phyloP scores from a whole-genome alignment of 2,797 vertebrate genomes.

The Eulemur rubriventer region DNA sequence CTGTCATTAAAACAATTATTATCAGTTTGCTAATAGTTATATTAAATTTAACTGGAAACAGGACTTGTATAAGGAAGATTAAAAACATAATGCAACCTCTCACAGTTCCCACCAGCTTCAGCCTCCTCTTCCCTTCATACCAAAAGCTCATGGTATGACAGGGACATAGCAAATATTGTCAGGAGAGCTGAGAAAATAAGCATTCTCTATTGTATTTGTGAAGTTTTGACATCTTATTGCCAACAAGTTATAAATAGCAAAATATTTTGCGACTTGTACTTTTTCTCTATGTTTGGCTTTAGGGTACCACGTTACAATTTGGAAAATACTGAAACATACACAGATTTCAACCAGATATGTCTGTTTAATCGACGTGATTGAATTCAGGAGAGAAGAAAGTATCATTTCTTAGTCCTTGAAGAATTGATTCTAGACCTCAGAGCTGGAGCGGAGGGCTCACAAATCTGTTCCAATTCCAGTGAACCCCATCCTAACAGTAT shows the following conservation, averaged over 20 bases:
- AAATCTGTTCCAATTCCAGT: not conserved
- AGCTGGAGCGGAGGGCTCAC: not conserved
- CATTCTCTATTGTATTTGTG: not conserved
- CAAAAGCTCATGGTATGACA: not conserved
- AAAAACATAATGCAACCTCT: not conserved
- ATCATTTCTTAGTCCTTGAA: not conserved
- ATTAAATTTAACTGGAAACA: not conserved
- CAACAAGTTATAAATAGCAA: not conserved
- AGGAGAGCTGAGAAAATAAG: not conserved
- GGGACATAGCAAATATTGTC: not conserved
- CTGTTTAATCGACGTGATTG: not conserved
- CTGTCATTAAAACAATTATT: not conserved
- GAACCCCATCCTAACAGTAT: not conserved
- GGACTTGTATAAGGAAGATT: not conserved
- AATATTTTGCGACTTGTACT: not conserved
- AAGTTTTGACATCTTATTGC: not conserved
- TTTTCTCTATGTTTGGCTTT: not conserved
- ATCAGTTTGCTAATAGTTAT: not conserved
- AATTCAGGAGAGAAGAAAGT: not conserved
- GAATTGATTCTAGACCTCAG: not conserved
- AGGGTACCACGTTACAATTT: not conserved
- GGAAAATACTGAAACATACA: not conserved
- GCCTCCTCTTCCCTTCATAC: not conserved
- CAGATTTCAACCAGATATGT: not conserved
- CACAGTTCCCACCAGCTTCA: not conserved